Base-by-base conservation (phyloP, 2,113 vertebrate genomes). In the Anas platyrhynchos region DNA sequence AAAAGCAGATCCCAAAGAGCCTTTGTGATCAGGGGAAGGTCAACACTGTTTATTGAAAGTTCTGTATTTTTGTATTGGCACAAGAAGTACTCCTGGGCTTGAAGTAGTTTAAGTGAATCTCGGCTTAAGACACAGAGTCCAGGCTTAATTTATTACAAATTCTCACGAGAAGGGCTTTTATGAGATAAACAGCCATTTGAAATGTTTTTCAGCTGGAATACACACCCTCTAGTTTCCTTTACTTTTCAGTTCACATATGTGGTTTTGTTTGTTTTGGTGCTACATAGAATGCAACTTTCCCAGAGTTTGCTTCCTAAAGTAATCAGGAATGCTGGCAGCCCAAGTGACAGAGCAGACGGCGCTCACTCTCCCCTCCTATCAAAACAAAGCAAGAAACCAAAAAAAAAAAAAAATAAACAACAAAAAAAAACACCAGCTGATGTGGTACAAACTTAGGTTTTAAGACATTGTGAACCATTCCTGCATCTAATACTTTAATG, bases 331-430 rank as follows among this genome's bases (percentile, higher is more conserved):
- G 1, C 23, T 38, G 41, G 43, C 80, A 78, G 77, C 56, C 34
- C 11, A 11, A 73, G 26, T 18, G 23, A 67, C 23, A 52, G 36
- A 73, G 67, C 63, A 76, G 38, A 68, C 25, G 52, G 43, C 18
- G 3, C 1, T 1, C 1, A 1, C 10, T 7, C 31, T 32, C 38
- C 6, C 8, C 7, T 1, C 1, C 41, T 25, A 44, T 88, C 18
- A 54, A 50, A 77, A 74, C 2, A 17, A 59, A 56, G 4, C 12
- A 62, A 74, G n/a, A 38, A 77, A 36, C 5, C 9, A 61, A 63
- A 34, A 8, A 2, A 2, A 1, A 0, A 2, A 5, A 2, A 1
- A 0, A 2, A 5, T n/a, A n/a, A n/a, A n/a, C n/a, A n/a, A 41
- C 9, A 63, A 38, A 8, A 2, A 1, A 1, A 0, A 2, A 4